Percentiles rank a stretch among this genome's conserved stretches.
phyloP scores from a whole-genome alignment of 1,140 invertebrate genomes.

The Oryctes rhinoceros region DNA sequence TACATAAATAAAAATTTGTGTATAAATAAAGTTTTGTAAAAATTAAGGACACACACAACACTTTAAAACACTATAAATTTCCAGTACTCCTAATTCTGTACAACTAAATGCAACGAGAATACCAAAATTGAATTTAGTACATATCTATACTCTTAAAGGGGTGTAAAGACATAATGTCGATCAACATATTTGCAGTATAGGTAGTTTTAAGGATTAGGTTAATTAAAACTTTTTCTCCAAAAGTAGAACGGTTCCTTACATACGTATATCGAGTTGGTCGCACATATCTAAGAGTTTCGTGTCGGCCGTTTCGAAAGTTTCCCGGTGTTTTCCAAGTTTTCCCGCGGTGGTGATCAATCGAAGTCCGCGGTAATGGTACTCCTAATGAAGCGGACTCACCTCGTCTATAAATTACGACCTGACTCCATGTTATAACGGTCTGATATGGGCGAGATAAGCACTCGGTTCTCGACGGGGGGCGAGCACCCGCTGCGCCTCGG shows the following conservation, averaged over 20 bases:
- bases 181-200: too few relatives aligned
- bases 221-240: conserved; percentile 19
- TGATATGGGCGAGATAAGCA: conserved; percentile 61
- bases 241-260: conserved; percentile 14
- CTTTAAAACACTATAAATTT: too few relatives aligned
- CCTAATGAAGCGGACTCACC: conserved; percentile 61
- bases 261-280: neutral
- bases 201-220: neutral
- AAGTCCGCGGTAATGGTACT: conserved; percentile 49
- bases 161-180: too few relatives aligned
- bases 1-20: too few relatives aligned
- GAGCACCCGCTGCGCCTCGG: conserved; percentile 54
- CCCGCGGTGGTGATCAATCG: conserved; percentile 43
- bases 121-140: too few relatives aligned
- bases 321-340: conserved; percentile 40
- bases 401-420: conserved; percentile 60
- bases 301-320: conserved; percentile 11
- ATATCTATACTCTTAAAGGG: too few relatives aligned
- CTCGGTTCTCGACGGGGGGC: conserved; percentile 58
- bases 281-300: conserved; percentile 38
- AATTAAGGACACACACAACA: too few relatives aligned
- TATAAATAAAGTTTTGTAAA: too few relatives aligned
- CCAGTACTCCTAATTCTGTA: too few relatives aligned
- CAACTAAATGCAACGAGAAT: too few relatives aligned
- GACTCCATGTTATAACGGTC: conserved; percentile 60